phyloP scores from a whole-genome alignment of 2,113 vertebrate genomes.

The Chionomys nivalis region DNA sequence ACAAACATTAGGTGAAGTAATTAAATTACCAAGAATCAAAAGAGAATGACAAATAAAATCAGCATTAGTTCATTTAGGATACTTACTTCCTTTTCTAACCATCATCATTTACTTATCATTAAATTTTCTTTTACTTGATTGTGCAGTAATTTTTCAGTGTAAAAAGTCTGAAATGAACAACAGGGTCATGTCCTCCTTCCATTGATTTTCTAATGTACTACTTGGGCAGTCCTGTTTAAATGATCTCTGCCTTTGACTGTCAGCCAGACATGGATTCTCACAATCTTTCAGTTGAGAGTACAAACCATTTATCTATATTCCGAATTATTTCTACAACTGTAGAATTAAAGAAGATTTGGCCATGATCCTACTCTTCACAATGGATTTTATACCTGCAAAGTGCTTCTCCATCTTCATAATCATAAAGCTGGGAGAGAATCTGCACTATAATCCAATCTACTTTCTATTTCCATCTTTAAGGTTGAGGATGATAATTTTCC shows the following conservation, averaged over 20 bases:
- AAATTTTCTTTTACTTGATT: neutral
- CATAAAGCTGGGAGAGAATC: neutral
- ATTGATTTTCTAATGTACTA: neutral
- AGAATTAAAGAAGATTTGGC: neutral
- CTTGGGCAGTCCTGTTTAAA: neutral
- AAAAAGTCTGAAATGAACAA: neutral
- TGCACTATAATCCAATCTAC: neutral
- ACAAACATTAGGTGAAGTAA: neutral
- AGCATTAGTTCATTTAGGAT: neutral
- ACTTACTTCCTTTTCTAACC: neutral
- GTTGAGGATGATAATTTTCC: neutral
- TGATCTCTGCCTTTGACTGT: neutral
- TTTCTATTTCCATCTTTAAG: conserved; percentile 29
- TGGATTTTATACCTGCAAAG: conserved; percentile 7
- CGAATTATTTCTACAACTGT: neutral
- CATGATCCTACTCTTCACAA: neutral
- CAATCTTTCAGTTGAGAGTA: conserved; percentile 26
- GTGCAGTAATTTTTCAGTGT: neutral
- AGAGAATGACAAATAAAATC: conserved; percentile 44
- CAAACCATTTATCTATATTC: neutral
- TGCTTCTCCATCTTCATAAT: neutral
- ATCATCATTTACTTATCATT: conserved; percentile 16
- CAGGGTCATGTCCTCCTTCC: neutral
- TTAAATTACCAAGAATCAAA: conserved; percentile 40
- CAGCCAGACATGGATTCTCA: neutral